Evolutionary conservation across 2,888 invertebrate genomes (phyloP), one percentile per base, ranked within the genome.

Genomic region (Autographa gamma): DNA sequence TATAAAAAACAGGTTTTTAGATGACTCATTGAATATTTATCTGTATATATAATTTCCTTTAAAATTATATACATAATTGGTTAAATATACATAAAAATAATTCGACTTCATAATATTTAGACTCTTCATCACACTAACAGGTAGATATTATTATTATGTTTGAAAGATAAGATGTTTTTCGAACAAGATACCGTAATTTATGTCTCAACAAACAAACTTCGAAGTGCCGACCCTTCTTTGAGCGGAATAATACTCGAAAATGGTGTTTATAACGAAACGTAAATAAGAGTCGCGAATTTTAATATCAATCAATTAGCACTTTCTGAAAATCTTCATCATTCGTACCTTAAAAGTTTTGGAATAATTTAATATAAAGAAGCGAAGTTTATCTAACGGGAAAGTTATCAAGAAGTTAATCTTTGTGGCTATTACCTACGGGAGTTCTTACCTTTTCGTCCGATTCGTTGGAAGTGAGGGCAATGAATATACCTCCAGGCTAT

Each of bases 301-400:
- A 90, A 89, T 89, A 90, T 88, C 90, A 91, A 92, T 93, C 91
- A 92, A 93, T 92, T 93, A 91, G 84, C 89, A 88, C 87, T 88
- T 48, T 82, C 77, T 80, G 75, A 87, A 90, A 89, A 87, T 87
- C 83, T 87, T 80, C 78, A 85, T 83, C 81, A 84, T 85, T 85
- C 79, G 79, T 86, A 86, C 83, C 81, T 84, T 78, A 74, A 74
- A 91, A 93, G 87, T 91, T 93, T 88, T 73, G 56, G 90, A 92
- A 93, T 93, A 93, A 92, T 92, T 93, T 91, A 93, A 93, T 92
- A 90, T 88, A 89, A 91, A 91, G 89, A 91, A 86, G 88, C 86
- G 81, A 89, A 93, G 90, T 92, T 93, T 91, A 89, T 91, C 87
- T 88, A 87, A 85, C 84, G 83, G 83, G 83, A 91, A 93, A 92